Conservation (phyloP, 2,113 vertebrate genomes). For the Kryptolebias marmoratus region DNA sequence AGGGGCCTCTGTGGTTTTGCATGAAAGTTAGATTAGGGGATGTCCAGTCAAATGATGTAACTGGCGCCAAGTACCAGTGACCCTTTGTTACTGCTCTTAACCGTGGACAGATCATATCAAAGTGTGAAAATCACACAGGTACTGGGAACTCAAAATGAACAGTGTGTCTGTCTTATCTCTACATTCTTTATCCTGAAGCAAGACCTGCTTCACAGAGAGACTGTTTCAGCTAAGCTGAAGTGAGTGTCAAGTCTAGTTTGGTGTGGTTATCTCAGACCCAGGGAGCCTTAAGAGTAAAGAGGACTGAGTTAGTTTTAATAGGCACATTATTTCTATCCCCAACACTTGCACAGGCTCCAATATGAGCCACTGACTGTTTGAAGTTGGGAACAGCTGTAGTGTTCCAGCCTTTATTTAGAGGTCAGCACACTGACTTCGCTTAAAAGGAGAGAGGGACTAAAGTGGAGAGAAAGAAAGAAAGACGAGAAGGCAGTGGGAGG, state of each 20-base stretch:
- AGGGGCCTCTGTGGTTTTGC: slow-evolving; percentile 38
- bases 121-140: slow-evolving; percentile 44
- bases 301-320: slow-evolving; percentile 81
- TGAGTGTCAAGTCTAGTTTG: slow-evolving; percentile 52
- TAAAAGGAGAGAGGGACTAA: slow-evolving; percentile 77
- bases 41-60: slow-evolving; percentile 63
- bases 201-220: slow-evolving; percentile 29
- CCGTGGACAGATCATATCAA: slow-evolving; percentile 63
- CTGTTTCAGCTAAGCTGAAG: slow-evolving; percentile 41
- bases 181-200: slow-evolving; percentile 33
- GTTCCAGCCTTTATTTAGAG: slow-evolving; percentile 84
- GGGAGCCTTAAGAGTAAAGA: slow-evolving; percentile 74
- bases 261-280: slow-evolving; percentile 68
- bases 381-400: slow-evolving; percentile 83
- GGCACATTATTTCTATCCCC: slow-evolving; percentile 77
- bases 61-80: slow-evolving; percentile 50
- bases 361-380: slow-evolving; percentile 75
- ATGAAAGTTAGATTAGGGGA: slow-evolving; percentile 37
- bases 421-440: slow-evolving; percentile 82
- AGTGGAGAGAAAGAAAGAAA: slow-evolving; percentile 50
- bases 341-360: slow-evolving; percentile 66
- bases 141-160: slow-evolving; percentile 51
- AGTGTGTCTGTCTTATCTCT: slow-evolving; percentile 53
- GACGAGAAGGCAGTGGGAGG: slow-evolving; percentile 67
- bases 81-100: slow-evolving; percentile 50